These are phyloP conservation scores for Caenorhabditis wallacei DNA, from an alignment of 2,888 invertebrate genomes.

Conservation along the genomic window DNA sequence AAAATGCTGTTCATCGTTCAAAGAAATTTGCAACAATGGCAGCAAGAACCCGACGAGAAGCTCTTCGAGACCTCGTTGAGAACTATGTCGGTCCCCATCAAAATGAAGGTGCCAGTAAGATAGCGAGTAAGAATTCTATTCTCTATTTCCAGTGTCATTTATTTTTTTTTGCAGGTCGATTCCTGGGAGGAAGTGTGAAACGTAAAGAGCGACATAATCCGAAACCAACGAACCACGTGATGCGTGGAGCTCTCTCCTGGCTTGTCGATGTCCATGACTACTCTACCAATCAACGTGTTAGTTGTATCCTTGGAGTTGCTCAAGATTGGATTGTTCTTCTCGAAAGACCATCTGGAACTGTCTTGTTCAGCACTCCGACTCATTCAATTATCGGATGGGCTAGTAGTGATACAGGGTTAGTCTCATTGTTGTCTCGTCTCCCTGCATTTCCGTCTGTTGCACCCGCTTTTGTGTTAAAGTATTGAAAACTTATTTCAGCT, in stretches of 20 bases:
- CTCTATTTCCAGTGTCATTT: not conserved
- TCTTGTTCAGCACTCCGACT: constrained; percentile 92
- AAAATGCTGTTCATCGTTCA: constrained; percentile 95
- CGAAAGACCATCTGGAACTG: constrained; percentile 90
- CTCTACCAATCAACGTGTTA: constrained; percentile 73
- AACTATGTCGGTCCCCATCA: constrained; percentile 82
- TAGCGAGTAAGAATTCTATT: constrained; percentile 74
- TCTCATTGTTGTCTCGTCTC: constrained; percentile 11
- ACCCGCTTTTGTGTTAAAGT: not conserved
- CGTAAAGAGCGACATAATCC: constrained; percentile 89
- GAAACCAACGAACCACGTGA: constrained; percentile 86
- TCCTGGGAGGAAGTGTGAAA: constrained; percentile 82
- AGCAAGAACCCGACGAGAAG: constrained; percentile 94
- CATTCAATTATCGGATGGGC: constrained; percentile 89
- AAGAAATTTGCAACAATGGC: constrained; percentile 98
- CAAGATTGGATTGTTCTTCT: constrained; percentile 92
- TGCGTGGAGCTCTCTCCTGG: constrained; percentile 84
- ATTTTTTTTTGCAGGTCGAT: constrained; percentile 65
- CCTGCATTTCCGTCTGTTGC: not conserved
- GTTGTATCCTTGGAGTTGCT: constrained; percentile 86
- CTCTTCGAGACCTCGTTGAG: constrained; percentile 89
- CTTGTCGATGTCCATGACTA: constrained; percentile 84
- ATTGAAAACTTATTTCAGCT: constrained; percentile 15
- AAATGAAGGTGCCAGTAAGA: constrained; percentile 81
- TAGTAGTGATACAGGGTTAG: constrained; percentile 77